Evolutionary conservation across 2,113 vertebrate species (phyloP).

Genomic region (Neopipo cinnamomea): DNA sequence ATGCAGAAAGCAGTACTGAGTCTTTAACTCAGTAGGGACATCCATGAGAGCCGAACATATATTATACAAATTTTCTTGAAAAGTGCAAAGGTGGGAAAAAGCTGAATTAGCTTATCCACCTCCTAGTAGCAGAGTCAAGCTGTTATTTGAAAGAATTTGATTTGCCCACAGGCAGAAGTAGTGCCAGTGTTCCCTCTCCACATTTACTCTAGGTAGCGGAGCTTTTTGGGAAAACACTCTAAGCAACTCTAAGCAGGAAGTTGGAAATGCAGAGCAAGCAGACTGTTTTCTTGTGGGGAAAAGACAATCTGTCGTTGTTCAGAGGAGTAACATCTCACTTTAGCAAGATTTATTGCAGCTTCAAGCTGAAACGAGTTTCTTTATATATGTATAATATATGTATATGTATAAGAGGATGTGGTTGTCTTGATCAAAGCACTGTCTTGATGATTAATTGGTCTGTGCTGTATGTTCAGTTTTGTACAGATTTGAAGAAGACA

Average conservation of each 20-base stretch:
- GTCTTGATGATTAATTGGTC: conserved; percentile 18
- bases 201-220: neutral
- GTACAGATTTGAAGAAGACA: neutral
- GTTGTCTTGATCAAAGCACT: neutral
- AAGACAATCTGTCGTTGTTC: neutral
- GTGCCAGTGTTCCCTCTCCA: neutral
- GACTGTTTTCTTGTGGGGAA: neutral
- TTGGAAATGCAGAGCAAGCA: conserved; percentile 3
- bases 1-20: neutral
- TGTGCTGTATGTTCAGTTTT: neutral
- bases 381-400: neutral
- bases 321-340: conserved; percentile 6
- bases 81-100: neutral
- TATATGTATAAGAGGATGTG: neutral
- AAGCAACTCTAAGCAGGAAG: neutral
- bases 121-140: neutral
- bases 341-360: conserved; percentile 35
- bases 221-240: neutral
- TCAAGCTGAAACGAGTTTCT: conserved; percentile 3
- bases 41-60: neutral
- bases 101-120: neutral
- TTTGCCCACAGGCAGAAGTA: neutral
- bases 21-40: neutral
- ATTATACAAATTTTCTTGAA: neutral
- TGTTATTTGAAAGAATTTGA: neutral